These are phyloP conservation scores for Leptocoma aspasia DNA, from an alignment of 2,113 vertebrate genomes.

Conservation along the genomic window DNA sequence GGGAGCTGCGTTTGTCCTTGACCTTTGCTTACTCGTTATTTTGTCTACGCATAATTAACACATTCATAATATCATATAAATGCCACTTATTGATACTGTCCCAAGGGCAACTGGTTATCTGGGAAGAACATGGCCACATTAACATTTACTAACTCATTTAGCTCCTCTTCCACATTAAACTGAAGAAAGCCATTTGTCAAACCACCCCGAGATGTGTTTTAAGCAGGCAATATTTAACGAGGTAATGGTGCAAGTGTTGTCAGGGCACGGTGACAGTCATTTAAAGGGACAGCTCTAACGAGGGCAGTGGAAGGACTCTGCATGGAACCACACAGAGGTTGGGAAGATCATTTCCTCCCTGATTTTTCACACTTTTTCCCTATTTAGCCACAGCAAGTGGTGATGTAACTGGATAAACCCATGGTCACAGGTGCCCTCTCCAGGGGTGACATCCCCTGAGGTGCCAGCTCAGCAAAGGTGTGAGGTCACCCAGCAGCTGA, in stretches of 20 bases:
- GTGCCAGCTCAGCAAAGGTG: neutral
- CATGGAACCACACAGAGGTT: accelerated
- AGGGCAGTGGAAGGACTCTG: neutral
- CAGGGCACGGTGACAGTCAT: neutral
- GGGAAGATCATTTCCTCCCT: no score
- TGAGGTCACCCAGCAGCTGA: neutral
- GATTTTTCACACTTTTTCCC: neutral
- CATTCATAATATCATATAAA: slow-evolving; percentile 53
- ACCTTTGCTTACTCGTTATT: slow-evolving; percentile 63
- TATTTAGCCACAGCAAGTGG: neutral
- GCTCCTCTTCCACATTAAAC: neutral
- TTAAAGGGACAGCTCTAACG: neutral
- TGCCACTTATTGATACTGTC: slow-evolving; percentile 46
- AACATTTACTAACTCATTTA: slow-evolving; percentile 66
- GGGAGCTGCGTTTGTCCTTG: slow-evolving; percentile 47
- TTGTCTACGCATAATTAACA: slow-evolving; percentile 58
- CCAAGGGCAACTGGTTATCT: slow-evolving; percentile 49
- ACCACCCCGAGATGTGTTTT: neutral
- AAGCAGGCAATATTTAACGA: neutral
- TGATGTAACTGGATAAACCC: neutral
- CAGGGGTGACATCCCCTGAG: neutral
- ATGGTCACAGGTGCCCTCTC: neutral
- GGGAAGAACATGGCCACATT: slow-evolving; percentile 27
- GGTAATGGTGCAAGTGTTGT: neutral
- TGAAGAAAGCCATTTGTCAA: slow-evolving; percentile 45